Base-by-base conservation (phyloP, 2,113 vertebrate genomes). In the Sylvia atricapilla region DNA sequence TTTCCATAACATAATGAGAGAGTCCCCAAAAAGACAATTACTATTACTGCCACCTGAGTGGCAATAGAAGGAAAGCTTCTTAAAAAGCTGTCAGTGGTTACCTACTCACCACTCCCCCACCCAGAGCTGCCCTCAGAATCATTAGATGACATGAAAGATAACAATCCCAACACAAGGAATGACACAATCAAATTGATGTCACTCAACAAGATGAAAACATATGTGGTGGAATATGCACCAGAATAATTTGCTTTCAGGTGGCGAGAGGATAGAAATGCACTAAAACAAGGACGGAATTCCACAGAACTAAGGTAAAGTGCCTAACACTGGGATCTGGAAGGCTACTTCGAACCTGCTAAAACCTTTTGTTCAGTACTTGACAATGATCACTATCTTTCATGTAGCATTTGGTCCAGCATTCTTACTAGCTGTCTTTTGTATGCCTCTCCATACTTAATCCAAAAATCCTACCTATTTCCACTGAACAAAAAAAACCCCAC, bases 181-280 rank as follows among this genome's bases (percentile, higher is more conserved):
- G 27, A 49, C n/a, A 46, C 52, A 59, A 62, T 41, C 17, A 64
- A 68, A 33, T 24, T 35, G 9, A 12, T 7, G 27, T 7, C 52
- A 39, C 33, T 67, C 27, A 73, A 25, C 16, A 68, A 46, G 28
- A 41, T 13, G 52, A 47, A 49, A 86, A 69, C 15, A 4, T 8
- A 46, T 0, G 3, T 28, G 30, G 25, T 41, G 8, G 44, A 87
- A 47, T 49, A 74, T 3, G 21, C 35, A 47, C 7, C 2, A 2
- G 43, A 81, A 58, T 58, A 33, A 80, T 77, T 30, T 87, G 69
- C 47, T 27, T 78, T 82, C 30, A 24, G n/a, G 24, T 39, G 76
- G 37, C n/a, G 63, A 74, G 11, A 58, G 50, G 28, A 69, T 10
- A 86, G 52, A 72, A 79, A 13, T 16, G 23, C 53, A 68, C 66